Evolutionary conservation across 2,888 invertebrate genomes (phyloP).

Genomic region (Dryobotodes eremita): DNA sequence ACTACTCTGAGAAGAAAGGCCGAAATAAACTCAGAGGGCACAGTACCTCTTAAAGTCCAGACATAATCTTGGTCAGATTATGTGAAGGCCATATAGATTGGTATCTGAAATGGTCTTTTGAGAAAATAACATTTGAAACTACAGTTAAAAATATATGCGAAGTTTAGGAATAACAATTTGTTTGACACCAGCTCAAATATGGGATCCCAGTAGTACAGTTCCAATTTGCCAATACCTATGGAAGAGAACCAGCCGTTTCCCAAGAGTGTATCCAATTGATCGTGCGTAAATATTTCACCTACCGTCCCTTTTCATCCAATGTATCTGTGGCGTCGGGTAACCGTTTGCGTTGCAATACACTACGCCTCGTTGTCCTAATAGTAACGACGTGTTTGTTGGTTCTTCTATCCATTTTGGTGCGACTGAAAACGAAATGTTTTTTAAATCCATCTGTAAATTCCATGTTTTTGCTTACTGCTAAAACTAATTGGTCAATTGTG

Average conservation of each 20-base stretch:
- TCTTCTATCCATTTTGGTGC: conserved; percentile 95
- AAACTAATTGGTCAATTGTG: not conserved
- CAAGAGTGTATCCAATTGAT: conserved; percentile 24
- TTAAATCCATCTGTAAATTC: not conserved
- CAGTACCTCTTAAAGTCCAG: no score
- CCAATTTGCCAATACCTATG: not conserved
- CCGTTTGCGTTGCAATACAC: conserved; percentile 95
- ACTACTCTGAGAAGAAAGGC: no score
- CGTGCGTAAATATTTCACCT: conserved; percentile 66
- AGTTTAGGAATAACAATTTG: not conserved
- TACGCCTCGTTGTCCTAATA: conserved; percentile 93
- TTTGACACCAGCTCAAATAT: not conserved
- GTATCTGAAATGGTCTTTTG: no score
- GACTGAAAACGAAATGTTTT: conserved; percentile 86
- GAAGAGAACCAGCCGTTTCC: not conserved
- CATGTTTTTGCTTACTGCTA: not conserved
- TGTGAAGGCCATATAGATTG: no score
- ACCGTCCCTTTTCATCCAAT: conserved; percentile 94
- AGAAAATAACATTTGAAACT: not conserved
- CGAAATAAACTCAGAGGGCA: no score
- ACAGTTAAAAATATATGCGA: not conserved
- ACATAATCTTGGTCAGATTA: no score
- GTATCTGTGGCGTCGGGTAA: conserved; percentile 94
- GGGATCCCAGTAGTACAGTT: not conserved
- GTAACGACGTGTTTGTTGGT: conserved; percentile 93